A percentile compares a stretch with the other conserved stretches of the same genome.
Evolutionary conservation across 2,797 vertebrate species (phyloP).

Genomic region (Amphiprion clarkii): DNA sequence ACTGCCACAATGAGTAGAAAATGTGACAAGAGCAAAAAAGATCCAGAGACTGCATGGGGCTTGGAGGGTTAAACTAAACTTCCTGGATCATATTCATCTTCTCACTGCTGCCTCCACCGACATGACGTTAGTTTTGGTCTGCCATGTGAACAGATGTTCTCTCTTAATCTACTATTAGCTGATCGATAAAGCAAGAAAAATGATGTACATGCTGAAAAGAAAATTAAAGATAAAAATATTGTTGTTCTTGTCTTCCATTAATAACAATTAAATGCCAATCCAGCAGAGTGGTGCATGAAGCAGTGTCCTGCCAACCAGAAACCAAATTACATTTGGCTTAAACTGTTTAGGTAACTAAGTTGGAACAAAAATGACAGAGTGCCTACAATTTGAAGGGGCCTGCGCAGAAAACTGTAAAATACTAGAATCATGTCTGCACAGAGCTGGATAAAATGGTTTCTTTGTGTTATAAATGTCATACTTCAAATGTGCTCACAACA

Average conservation of each 20-base stretch:
- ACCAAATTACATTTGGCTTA: not conserved
- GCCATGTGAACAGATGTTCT: constrained; percentile 18
- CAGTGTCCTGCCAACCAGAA: not conserved
- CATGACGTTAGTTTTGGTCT: not conserved
- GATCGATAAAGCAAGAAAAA: constrained; percentile 24
- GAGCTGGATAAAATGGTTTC: not conserved
- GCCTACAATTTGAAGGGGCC: not conserved
- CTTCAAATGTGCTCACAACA: not conserved
- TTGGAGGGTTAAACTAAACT: not conserved
- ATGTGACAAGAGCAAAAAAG: too few species aligned
- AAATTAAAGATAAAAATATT: constrained; percentile 17
- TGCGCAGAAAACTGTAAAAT: not conserved
- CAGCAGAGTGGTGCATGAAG: constrained; percentile 7
- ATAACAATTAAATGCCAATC: constrained; percentile 34
- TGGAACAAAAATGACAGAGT: constrained; percentile 24
- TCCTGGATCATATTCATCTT: not conserved
- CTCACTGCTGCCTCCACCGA: not conserved
- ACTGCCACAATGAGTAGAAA: too few species aligned
- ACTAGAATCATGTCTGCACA: not conserved
- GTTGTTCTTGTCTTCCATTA: constrained; percentile 26
- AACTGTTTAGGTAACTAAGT: constrained; percentile 1
- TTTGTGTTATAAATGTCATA: not conserved
- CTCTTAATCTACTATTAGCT: not conserved
- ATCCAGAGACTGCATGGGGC: too few species aligned
- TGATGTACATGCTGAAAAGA: constrained; percentile 23